Evolutionary conservation across 2,113 vertebrate genomes (phyloP).

Genomic region (Cyprinus carpio): DNA sequence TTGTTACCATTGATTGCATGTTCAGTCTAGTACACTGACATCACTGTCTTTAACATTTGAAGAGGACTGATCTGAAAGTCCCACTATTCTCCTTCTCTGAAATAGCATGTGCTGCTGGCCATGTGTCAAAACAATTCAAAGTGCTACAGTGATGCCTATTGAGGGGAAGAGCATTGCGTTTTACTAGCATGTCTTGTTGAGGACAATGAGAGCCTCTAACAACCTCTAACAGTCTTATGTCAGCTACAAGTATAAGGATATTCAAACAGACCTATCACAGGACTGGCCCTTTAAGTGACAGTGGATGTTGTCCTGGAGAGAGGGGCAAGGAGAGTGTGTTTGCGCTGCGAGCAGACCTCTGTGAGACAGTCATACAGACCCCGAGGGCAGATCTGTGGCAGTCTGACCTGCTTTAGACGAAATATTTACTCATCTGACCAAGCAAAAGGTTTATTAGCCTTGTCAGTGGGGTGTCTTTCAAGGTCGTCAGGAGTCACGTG

Average conservation of each 20-base stretch:
- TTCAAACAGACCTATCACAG: background rate
- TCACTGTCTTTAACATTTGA: background rate
- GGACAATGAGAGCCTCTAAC: background rate
- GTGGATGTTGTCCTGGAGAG: background rate
- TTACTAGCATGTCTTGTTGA: background rate
- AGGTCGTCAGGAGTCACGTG: conserved; percentile 55
- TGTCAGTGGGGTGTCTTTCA: conserved; percentile 42
- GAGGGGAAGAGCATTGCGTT: background rate
- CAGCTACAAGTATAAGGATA: background rate
- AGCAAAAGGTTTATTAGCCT: conserved; percentile 47
- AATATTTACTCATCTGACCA: conserved; percentile 35
- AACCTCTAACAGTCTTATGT: background rate
- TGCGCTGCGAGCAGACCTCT: background rate
- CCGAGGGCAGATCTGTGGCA: conserved; percentile 1
- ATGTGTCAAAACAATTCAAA: conserved; percentile 66
- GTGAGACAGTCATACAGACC: background rate
- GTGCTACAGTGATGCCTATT: conserved; percentile 54
- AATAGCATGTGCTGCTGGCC: conserved; percentile 63
- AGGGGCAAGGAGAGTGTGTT: background rate
- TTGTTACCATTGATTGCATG: background rate
- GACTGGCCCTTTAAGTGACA: background rate
- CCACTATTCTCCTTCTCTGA: conserved; percentile 28
- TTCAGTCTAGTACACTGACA: background rate
- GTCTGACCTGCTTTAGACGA: conserved; percentile 13
- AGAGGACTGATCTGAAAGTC: background rate